phyloP scores from a whole-genome alignment of 2,113 vertebrate genomes.

The Brachypodius melanocephalos region DNA sequence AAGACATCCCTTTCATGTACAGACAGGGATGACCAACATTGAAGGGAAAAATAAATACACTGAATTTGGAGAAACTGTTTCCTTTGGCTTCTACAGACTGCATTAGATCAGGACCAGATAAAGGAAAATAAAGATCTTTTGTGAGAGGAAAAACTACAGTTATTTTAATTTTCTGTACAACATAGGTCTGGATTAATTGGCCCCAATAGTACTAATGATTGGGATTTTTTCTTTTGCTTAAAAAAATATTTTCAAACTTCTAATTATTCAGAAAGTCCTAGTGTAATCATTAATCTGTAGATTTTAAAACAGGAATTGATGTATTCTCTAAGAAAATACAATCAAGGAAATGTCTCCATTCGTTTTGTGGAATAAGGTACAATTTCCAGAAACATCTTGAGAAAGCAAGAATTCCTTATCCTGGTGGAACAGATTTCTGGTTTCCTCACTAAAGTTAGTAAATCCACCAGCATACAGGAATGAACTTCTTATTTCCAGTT shows the following conservation, averaged over 20 bases:
- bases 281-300: background rate
- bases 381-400: background rate
- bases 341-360: background rate
- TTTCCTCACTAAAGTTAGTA: background rate
- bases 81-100: background rate
- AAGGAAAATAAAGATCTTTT: background rate
- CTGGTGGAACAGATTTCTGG: background rate
- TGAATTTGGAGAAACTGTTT: background rate
- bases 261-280: background rate
- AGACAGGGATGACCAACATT: background rate
- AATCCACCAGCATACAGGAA: background rate
- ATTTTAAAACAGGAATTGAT: background rate
- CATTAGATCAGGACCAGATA: background rate
- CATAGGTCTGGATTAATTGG: background rate
- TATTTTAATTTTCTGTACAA: background rate
- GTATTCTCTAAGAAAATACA: background rate
- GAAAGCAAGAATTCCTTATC: background rate
- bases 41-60: background rate
- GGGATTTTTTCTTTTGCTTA: fast-evolving
- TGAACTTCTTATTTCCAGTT: background rate
- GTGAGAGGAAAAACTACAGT: background rate
- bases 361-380: background rate
- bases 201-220: background rate
- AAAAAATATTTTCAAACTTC: background rate
- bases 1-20: background rate